phyloP scores from a whole-genome alignment of 2,113 vertebrate genomes.

The Rhea americana region DNA sequence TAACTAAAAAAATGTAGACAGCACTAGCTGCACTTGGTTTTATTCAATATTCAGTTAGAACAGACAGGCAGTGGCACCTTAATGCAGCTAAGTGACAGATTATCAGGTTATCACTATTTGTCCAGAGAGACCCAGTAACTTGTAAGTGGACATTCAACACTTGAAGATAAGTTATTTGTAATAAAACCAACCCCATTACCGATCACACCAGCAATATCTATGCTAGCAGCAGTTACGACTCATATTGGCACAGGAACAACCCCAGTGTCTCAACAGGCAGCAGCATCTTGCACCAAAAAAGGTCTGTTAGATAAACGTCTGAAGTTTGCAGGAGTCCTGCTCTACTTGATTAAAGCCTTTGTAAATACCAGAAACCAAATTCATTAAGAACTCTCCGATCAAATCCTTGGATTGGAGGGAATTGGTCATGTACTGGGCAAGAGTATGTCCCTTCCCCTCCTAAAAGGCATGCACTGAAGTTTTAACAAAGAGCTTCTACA shows the following conservation, averaged over 20 bases:
- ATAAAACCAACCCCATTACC: neutral
- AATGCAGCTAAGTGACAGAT: neutral
- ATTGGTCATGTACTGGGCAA: neutral
- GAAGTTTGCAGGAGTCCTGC: neutral
- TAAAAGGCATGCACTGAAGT: neutral
- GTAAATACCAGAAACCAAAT: neutral
- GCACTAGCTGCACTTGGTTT: neutral
- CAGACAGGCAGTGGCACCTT: neutral
- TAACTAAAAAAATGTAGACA: neutral
- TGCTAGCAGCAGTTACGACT: neutral
- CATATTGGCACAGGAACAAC: neutral
- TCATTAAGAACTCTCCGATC: neutral
- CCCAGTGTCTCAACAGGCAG: neutral
- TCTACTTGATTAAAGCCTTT: neutral
- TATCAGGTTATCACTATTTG: neutral
- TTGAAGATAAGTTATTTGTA: slow-evolving; percentile 30
- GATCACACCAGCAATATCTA: neutral
- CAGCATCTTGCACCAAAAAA: neutral
- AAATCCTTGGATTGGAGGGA: slow-evolving; percentile 5
- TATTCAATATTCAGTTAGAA: neutral
- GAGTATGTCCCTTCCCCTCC: neutral
- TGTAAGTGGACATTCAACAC: slow-evolving; percentile 56
- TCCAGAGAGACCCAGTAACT: neutral
- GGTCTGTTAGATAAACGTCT: neutral
- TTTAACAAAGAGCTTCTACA: neutral